Base-by-base conservation (phyloP, 2,113 vertebrate genomes). In the Pagrus major region DNA sequence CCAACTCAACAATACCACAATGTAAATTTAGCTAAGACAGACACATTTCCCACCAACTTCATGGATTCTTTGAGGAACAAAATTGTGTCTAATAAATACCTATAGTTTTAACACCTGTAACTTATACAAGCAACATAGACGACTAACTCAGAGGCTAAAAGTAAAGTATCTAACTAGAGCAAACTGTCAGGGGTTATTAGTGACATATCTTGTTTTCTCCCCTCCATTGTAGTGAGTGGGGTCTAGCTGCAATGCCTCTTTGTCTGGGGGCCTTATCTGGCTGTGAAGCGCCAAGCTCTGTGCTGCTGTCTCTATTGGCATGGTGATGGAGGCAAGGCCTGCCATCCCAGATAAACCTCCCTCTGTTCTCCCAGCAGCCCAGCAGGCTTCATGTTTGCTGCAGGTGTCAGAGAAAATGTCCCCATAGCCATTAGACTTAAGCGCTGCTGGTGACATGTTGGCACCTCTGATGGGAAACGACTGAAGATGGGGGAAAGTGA, bases 301-400 rank as follows among this genome's bases (percentile, higher is more conserved):
- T 79, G 83, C 86, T 77, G 70, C 85, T 41, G 86, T 90, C 90
- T 92, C 79, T 88, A 87, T 79, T 92, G 91, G 89, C 91, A 91
- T 64, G 83, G 86, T 89, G 91, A 92, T 90, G 86, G 85, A 93
- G 78, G 77, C 78, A 46, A 88, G 83, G 91, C 88, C 89, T 93
- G 93, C 90, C 89, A 93, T 88, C 89, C 81, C 76, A 93, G 92
- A 94, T 94, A 95, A 94, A 93, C 90, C 87, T 92, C 86, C 85
- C 92, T 89, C 88, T 92, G 89, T 90, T 89, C 89, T 71, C 78
- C 70, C 76, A 56, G 74, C 77, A 82, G 88, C 73, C 91, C 87
- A 86, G 81, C 66, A 86, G 87, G 80, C 89, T 84, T 74, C 81
- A 51, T 84, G 92, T 90, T 92, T 90, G 85, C 91, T 87, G 85